Conservation (phyloP, 2,888 invertebrate genomes). For the Philonicus albiceps region DNA sequence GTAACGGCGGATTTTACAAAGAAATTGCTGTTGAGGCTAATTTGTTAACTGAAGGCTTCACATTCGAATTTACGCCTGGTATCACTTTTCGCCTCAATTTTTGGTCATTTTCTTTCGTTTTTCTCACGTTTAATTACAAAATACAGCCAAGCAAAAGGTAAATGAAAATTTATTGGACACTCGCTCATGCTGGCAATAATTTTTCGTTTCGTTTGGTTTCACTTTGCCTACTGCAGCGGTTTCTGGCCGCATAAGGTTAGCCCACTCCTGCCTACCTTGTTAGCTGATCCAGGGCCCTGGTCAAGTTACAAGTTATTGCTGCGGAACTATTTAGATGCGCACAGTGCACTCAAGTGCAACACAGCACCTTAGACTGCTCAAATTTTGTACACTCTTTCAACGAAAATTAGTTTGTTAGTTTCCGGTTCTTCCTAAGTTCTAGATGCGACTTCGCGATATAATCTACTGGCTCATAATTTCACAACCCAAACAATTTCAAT, state of each 20-base stretch:
- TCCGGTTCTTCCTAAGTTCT: background rate
- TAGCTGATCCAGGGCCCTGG: background rate
- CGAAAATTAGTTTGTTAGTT: background rate
- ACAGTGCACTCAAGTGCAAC: background rate
- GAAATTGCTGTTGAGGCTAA: background rate
- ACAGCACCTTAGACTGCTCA: background rate
- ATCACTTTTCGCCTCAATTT: constrained; percentile 10
- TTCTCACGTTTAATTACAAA: constrained; percentile 18
- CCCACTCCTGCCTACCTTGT: background rate
- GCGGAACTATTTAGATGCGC: background rate
- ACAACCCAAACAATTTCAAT: background rate
- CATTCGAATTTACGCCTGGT: background rate
- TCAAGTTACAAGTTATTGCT: constrained; percentile 3
- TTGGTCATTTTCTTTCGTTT: constrained; percentile 9
- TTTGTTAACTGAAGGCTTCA: constrained; percentile 5
- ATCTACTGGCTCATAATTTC: background rate
- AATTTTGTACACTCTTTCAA: background rate
- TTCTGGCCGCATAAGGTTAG: background rate
- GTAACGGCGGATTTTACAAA: background rate
- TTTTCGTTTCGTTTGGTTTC: constrained; percentile 12
- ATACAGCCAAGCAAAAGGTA: constrained; percentile 4
- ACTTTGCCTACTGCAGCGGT: constrained; percentile 4
- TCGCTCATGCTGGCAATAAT: constrained; percentile 14
- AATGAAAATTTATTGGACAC: constrained; percentile 18
- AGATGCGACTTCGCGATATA: background rate